Percentiles rank a stretch among this genome's conserved stretches.
Conservation (phyloP, 2,113 vertebrate species). For the Zonotrichia leucophrys region DNA sequence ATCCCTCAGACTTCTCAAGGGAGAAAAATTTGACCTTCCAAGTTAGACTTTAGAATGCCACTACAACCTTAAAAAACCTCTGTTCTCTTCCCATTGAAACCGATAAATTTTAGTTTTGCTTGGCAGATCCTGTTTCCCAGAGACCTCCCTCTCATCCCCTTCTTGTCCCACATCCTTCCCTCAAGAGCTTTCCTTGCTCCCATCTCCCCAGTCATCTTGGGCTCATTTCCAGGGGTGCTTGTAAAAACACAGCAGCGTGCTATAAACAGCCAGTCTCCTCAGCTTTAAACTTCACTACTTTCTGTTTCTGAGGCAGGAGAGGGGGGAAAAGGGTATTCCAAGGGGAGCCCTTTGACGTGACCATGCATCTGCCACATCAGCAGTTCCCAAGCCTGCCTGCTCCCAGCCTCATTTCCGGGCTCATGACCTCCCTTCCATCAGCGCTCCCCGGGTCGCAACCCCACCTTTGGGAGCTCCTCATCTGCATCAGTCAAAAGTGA, state of each 20-base stretch:
- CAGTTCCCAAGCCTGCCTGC: not conserved
- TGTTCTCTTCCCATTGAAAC: not conserved
- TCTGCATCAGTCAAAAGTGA: constrained; percentile 33
- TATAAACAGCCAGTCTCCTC: not conserved
- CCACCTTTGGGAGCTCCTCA: not conserved
- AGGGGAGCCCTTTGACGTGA: not conserved
- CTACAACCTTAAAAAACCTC: not conserved
- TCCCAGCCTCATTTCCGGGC: not conserved
- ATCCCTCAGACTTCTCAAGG: not conserved
- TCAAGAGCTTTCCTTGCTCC: not conserved
- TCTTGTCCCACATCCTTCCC: not conserved
- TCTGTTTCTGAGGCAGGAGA: not conserved
- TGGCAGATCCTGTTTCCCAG: not conserved
- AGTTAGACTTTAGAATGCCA: not conserved
- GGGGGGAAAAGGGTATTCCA: not conserved
- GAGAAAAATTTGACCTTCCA: not conserved
- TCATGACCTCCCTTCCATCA: not conserved
- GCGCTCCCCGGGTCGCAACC: fast-evolving
- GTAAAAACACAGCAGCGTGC: not conserved
- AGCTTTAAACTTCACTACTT: not conserved
- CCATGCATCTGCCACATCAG: not conserved
- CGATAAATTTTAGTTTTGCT: not conserved
- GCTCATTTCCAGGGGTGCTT: not conserved
- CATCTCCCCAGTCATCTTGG: not conserved
- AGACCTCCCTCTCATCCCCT: not conserved